Base-by-base conservation (phyloP, 1,140 invertebrate species). In the Penaeus vannamei region DNA sequence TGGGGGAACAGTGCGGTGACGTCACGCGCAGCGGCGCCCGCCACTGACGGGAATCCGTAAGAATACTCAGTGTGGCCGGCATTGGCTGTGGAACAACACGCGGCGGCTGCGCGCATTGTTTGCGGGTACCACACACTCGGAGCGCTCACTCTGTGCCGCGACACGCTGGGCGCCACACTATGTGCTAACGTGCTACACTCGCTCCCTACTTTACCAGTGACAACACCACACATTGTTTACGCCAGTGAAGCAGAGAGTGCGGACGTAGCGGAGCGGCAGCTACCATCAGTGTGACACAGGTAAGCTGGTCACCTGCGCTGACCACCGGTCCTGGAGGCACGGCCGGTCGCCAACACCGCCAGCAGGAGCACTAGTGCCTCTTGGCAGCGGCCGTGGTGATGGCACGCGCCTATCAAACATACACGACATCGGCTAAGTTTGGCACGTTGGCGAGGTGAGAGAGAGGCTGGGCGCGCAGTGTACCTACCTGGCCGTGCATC, bases 31-130 rank as follows among this genome's bases (percentile, higher is more conserved):
- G 86, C 85, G 83, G 90, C 90, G 82, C 85, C 86, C 83, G 83
- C 90, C 86, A 90, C 90, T 90, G 90, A 87, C 85, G 90, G 76
- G 90, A 90, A 90, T 90, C 90, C 83, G 90, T 90, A 90, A 90
- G 90, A 90, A 90, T 90, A 90, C 85, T 90, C 90, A 90, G 90
- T 90, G 90, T 90, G 90, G 90, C 85, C 90, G 85, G 90, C 90
- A 87, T 87, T 87, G 90, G 81, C 90, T 90, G 85, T 90, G 90
- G 90, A 87, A 90, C 85, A 87, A 90, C 82, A 90, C 90, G 90
- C 83, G 87, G 85, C 69, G 82, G 81, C 72, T 84, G 85, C 85
- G 85, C 80, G 85, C 85, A 87, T 87, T 90, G 84, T 85, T 90
- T 46, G 60, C 84, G 76, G 77, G 84, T 61, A 62, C 46, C 77